Conservation (phyloP, 2,888 invertebrate species). For the Amblyjoppa fuscipennis region DNA sequence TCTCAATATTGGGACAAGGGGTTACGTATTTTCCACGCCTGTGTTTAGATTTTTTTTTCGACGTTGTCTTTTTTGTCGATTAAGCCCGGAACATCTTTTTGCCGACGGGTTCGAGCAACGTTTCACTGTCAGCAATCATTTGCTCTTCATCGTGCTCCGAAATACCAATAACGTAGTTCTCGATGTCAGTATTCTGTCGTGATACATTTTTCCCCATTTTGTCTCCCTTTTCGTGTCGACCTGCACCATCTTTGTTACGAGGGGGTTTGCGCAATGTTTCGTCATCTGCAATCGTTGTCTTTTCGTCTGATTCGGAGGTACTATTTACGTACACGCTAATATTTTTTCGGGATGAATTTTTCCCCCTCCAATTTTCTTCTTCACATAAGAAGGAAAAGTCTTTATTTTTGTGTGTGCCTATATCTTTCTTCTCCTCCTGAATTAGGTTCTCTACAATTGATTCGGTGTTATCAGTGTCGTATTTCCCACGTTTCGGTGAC, state of each 20-base stretch:
- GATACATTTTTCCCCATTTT: background rate
- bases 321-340: background rate
- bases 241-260: background rate
- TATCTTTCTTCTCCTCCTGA: background rate
- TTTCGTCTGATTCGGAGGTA: background rate
- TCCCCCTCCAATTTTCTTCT: constrained; percentile 29
- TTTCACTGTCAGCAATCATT: background rate
- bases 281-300: background rate
- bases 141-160: background rate
- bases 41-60: background rate
- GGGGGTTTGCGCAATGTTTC: background rate
- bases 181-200: too few relatives aligned
- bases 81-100: background rate
- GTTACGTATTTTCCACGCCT: constrained; percentile 48
- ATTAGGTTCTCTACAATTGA: background rate
- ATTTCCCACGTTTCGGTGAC: background rate
- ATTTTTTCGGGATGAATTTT: background rate
- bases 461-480: background rate
- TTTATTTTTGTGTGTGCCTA: background rate
- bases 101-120: background rate
- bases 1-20: constrained; percentile 43
- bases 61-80: background rate
- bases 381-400: constrained; percentile 13
- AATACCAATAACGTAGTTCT: background rate
- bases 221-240: background rate